These are phyloP conservation scores for zebrafish (Danio rerio) DNA, from an alignment of 2,113 vertebrate species.

Conservation along the genomic window DNA sequence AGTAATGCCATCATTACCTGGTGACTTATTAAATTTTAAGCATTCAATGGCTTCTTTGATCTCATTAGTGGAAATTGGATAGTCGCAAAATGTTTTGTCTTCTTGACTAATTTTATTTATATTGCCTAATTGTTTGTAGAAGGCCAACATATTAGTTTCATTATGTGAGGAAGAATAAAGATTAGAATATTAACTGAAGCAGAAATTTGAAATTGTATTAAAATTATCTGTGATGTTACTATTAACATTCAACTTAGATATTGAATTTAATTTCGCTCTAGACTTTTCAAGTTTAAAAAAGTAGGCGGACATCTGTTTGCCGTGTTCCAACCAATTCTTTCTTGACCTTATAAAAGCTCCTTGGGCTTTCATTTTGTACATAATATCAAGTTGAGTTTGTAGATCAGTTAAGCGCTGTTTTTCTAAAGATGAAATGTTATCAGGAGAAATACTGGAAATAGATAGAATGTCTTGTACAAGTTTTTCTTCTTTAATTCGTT, in stretches of 20 bases:
- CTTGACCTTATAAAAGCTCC: not conserved
- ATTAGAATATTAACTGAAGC: not conserved
- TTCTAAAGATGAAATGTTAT: no score
- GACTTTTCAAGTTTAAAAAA: no score
- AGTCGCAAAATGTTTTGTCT: not conserved
- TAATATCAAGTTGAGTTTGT: no score
- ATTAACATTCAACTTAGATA: slow-evolving; percentile 23
- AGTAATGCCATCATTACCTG: not conserved
- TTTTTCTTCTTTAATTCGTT: no score
- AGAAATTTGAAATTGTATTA: no score
- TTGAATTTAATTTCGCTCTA: not conserved
- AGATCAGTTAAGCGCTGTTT: no score
- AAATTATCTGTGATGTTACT: not conserved
- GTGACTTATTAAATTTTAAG: not conserved
- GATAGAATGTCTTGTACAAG: no score
- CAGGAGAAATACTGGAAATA: no score
- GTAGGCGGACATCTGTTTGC: no score
- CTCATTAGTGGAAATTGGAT: not conserved
- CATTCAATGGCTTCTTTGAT: not conserved
- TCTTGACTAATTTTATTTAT: not conserved
- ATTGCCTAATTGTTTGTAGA: not conserved
- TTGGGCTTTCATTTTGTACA: no score
- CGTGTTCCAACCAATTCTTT: slow-evolving; percentile 1
- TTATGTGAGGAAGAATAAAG: not conserved
- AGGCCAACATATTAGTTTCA: not conserved